Evolutionary conservation across 1,140 invertebrate species (phyloP).

Genomic region (Atopsyche davidsoni): DNA sequence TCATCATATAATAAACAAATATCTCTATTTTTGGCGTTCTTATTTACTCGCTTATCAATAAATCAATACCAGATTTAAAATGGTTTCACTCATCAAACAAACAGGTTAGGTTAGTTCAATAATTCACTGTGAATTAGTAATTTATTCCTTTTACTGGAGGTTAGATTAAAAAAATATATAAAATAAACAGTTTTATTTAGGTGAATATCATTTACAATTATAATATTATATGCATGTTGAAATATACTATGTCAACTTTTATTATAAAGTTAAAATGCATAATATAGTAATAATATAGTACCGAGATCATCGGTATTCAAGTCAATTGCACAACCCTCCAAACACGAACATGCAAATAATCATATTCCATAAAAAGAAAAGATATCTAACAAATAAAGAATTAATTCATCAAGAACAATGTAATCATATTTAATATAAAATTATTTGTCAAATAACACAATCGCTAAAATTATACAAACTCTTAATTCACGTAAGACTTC

Average conservation of each 20-base stretch:
- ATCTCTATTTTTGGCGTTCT: neutral
- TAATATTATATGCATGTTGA: too few relatives aligned
- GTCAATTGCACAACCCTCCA: neutral
- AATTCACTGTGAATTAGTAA: slow-evolving; percentile 2
- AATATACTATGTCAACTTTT: neutral
- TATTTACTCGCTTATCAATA: neutral
- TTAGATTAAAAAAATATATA: neutral
- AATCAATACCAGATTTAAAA: neutral
- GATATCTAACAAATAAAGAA: too few relatives aligned
- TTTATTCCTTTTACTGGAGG: neutral
- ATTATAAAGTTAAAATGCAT: neutral
- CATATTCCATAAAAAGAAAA: too few relatives aligned
- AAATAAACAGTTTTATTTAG: neutral
- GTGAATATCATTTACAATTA: neutral
- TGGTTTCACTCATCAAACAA: neutral
- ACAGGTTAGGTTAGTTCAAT: neutral
- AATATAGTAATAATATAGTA: neutral
- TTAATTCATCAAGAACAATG: too few relatives aligned
- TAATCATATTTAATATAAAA: too few relatives aligned
- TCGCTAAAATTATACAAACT: too few relatives aligned
- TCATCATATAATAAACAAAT: slow-evolving; percentile 2
- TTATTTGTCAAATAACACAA: too few relatives aligned
- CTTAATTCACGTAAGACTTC: too few relatives aligned
- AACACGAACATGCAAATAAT: neutral
- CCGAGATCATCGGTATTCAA: neutral